phyloP scores from a whole-genome alignment of 2,888 invertebrate species.

The Ectemnius cavifrons region DNA sequence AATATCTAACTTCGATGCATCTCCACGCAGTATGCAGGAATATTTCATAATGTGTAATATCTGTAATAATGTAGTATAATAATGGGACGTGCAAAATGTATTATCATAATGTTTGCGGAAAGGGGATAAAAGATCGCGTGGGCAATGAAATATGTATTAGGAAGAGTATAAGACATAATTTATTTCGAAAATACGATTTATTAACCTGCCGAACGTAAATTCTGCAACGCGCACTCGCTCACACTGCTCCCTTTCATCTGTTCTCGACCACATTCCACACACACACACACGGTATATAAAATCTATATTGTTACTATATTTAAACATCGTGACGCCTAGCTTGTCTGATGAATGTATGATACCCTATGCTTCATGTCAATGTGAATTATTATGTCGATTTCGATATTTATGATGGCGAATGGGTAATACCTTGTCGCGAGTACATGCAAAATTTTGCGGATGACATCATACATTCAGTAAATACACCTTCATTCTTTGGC shows the following conservation, averaged over 20 bases:
- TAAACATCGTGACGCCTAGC: slow-evolving; percentile 74
- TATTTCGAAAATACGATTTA: slow-evolving; percentile 78
- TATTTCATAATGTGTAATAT: too few species aligned
- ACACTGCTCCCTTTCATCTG: slow-evolving; percentile 56
- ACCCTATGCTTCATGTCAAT: slow-evolving; percentile 58
- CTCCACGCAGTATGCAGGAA: too few species aligned
- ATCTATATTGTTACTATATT: slow-evolving; percentile 75
- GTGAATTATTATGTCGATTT: slow-evolving; percentile 40
- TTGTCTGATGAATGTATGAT: slow-evolving; percentile 66
- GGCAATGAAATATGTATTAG: slow-evolving; percentile 5
- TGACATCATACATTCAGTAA: slow-evolving; percentile 35
- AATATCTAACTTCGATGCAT: too few species aligned
- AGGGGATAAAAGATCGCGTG: neutral
- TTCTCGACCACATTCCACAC: slow-evolving; percentile 49
- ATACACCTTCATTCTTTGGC: slow-evolving; percentile 6
- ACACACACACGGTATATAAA: slow-evolving; percentile 72
- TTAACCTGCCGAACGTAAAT: slow-evolving; percentile 75
- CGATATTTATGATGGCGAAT: slow-evolving; percentile 36
- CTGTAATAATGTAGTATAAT: too few species aligned
- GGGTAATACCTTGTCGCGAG: slow-evolving; percentile 21
- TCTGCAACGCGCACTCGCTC: slow-evolving; percentile 66
- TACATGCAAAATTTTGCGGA: slow-evolving; percentile 33
- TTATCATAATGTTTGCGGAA: too few species aligned
- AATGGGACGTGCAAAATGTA: too few species aligned
- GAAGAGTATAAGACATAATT: slow-evolving; percentile 28